Base-by-base conservation (phyloP, 2,888 invertebrate genomes). In the Cryptus viduatorius region DNA sequence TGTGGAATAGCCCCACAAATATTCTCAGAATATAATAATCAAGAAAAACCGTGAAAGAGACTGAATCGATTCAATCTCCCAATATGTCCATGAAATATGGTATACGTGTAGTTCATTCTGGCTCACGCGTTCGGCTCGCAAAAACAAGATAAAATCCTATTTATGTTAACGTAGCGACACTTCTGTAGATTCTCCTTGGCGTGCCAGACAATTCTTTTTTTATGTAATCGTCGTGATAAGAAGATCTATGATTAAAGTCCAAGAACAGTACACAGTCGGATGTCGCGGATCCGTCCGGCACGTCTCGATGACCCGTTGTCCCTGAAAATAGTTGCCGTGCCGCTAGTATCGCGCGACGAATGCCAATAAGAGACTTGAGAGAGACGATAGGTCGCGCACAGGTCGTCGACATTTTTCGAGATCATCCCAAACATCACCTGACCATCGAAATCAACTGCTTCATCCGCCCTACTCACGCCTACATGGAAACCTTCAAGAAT, bases 331-430 rank as follows among this genome's bases (percentile, higher is more conserved):
- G 42, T 65, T 14, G 65, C 7, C 50, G 29, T 44, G 65, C 16
- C 53, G 29, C 48, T 56, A 48, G 4, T 12, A 56, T 37, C 31
- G 31, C 12, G 8, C 2, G 61, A 19, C 44, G 53, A 61, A 79
- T 19, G 14, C 14, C 3, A 64, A 10, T 44, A 76, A 53, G 10
- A 56, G 10, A 46, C 44, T 19, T 10, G 42, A 12, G 37, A 10
- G 46, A 29, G 46, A 46, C 46, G 44, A 61, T 14, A 37, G 3
- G 29, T 44, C 24, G 29, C 12, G 19, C 71, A 31, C 59, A 65
- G 82, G 76, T 82, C 82, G 59, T 72, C 82, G 82, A 82, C 79
- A 76, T 76, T 84, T 77, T 77, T 84, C 29, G 24, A 16, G 3
- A 56, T 64, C 31, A 59, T 71, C 7, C 65, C n/a, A 1, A 56